A percentile compares a stretch with the other conserved stretches of the same genome.
These are phyloP conservation scores for Eupristina koningsbergeri DNA, from an alignment of 1,140 invertebrate species.

Conservation along the genomic window DNA sequence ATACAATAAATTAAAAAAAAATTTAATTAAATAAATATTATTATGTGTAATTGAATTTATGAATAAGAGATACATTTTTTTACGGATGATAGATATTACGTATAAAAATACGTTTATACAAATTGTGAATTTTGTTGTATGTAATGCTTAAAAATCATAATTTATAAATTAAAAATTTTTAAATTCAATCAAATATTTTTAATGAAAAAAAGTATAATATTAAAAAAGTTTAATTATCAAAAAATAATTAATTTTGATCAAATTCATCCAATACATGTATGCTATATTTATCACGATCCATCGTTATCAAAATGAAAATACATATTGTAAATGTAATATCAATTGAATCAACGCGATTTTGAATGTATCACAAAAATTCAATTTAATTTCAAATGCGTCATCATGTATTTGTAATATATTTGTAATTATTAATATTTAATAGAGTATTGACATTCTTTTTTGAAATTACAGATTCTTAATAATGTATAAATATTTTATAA, in stretches of 20 bases:
- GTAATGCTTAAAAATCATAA: background rate
- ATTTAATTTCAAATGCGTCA: background rate
- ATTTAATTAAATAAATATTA: too few species aligned
- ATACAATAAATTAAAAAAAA: background rate
- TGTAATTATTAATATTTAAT: background rate
- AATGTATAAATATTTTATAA: background rate
- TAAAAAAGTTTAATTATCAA: too few species aligned
- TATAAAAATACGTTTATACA: background rate
- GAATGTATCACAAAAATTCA: slow-evolving; percentile 14
- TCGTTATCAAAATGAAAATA: slow-evolving; percentile 4
- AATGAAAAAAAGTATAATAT: too few species aligned
- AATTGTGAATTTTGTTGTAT: background rate
- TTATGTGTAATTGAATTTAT: background rate
- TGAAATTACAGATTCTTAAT: background rate
- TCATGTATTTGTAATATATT: too few species aligned
- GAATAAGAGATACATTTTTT: background rate
- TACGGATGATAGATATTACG: background rate
- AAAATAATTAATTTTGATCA: background rate
- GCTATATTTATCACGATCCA: background rate
- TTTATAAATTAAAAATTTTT: background rate
- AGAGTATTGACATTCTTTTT: background rate
- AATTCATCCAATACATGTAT: background rate
- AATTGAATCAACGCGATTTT: slow-evolving; percentile 3
- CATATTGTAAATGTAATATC: background rate
- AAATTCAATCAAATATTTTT: too few species aligned